These are phyloP conservation scores for Nasonia longicornis DNA, from an alignment of 1,140 invertebrate species.

Conservation along the genomic window DNA sequence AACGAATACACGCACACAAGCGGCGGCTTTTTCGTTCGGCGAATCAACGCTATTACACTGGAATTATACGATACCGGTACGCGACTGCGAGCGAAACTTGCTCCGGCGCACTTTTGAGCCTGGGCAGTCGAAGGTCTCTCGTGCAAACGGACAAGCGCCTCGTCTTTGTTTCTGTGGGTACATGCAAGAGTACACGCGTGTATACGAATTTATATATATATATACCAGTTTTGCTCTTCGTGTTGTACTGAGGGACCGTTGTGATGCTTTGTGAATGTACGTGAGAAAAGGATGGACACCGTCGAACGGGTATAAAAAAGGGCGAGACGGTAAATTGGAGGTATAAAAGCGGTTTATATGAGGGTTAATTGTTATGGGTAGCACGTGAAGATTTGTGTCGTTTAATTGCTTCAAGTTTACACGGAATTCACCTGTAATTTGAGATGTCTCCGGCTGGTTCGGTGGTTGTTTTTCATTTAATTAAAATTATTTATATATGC, in stretches of 20 bases:
- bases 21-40: neutral
- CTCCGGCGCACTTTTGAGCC: neutral
- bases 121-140: neutral
- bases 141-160: neutral
- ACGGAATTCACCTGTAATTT: neutral
- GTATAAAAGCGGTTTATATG: neutral
- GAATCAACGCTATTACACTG: neutral
- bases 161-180: neutral
- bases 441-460: neutral
- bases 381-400: neutral
- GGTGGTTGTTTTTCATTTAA: neutral
- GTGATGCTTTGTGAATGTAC: neutral
- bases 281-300: neutral
- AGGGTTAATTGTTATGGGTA: neutral
- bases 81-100: neutral
- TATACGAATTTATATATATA: too few species aligned
- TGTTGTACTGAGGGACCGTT: neutral
- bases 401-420: too few species aligned
- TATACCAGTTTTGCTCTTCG: neutral
- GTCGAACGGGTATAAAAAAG: neutral
- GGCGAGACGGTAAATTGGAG: neutral
- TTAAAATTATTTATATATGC: too few species aligned
- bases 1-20: neutral
- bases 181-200: neutral
- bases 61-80: neutral